A percentile compares a stretch with the other conserved stretches of the same genome.
phyloP scores from a whole-genome alignment of 2,888 invertebrate species.

The Hylaea fasciaria region DNA sequence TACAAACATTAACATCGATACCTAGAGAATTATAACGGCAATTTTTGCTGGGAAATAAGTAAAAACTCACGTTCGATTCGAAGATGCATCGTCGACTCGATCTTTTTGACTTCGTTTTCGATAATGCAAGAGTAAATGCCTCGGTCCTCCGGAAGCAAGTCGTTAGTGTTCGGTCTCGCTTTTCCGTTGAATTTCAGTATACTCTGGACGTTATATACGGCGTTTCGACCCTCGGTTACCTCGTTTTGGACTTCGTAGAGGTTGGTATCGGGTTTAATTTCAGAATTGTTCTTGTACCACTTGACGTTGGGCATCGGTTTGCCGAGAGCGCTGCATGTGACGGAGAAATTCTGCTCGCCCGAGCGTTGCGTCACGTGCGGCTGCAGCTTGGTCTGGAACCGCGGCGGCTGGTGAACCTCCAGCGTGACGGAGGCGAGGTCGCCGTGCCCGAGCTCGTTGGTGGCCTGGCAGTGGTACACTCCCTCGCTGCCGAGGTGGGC shows the following conservation, averaged over 20 bases:
- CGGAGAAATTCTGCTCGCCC: conserved; percentile 91
- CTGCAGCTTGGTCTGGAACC: conserved; percentile 92
- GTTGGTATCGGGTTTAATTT: conserved; percentile 90
- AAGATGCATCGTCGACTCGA: conserved; percentile 95
- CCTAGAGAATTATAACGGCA: neutral
- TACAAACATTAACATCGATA: neutral
- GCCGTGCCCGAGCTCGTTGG: conserved; percentile 94
- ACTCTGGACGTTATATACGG: conserved; percentile 93
- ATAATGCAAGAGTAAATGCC: conserved; percentile 95
- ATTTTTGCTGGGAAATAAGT: conserved; percentile 10
- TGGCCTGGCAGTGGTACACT: conserved; percentile 95
- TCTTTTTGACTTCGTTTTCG: conserved; percentile 94
- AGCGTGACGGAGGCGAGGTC: conserved; percentile 93
- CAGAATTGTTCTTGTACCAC: conserved; percentile 94
- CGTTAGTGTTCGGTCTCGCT: conserved; percentile 90
- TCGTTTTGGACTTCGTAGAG: conserved; percentile 93
- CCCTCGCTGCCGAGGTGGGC: conserved; percentile 95
- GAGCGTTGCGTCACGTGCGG: conserved; percentile 92
- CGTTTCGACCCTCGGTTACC: conserved; percentile 90
- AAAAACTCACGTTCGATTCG: conserved; percentile 92
- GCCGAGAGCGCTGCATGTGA: conserved; percentile 94
- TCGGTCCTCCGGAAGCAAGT: conserved; percentile 92
- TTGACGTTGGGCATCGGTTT: conserved; percentile 93
- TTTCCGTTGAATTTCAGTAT: conserved; percentile 92
- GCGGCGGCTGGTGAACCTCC: conserved; percentile 95